Conservation (phyloP, 2,797 vertebrate genomes). For the Myioborus miniatus region DNA sequence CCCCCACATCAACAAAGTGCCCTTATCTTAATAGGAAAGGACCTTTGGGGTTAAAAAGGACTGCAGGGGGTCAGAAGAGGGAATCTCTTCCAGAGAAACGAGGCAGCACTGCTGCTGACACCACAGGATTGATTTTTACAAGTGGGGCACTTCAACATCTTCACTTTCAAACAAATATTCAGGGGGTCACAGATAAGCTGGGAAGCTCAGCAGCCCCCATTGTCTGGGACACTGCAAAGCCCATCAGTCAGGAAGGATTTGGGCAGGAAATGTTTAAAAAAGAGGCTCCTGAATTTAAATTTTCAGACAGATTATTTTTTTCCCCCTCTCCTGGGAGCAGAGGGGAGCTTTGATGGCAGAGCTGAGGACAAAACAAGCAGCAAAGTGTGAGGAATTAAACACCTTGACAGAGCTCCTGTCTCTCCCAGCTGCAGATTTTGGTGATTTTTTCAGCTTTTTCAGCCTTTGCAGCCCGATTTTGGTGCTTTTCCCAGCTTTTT, state of each 20-base stretch:
- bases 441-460: background rate
- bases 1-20: background rate
- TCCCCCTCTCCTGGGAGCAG: background rate
- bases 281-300: background rate
- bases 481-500: background rate
- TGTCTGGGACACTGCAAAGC: background rate
- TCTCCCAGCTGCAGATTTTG: background rate
- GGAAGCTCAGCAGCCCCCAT: background rate
- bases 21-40: background rate
- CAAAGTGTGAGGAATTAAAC: background rate
- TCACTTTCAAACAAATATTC: background rate
- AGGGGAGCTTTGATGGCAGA: background rate
- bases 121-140: background rate
- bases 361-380: background rate
- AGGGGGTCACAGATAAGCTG: background rate
- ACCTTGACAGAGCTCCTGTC: background rate
- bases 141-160: background rate
- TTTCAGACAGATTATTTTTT: background rate
- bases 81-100: background rate
- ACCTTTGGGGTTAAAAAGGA: background rate
- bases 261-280: background rate
- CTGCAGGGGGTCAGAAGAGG: background rate
- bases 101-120: background rate
- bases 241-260: background rate
- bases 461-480: background rate